Evolutionary conservation across 2,113 vertebrate species (phyloP).

Genomic region (Delphinus delphis): DNA sequence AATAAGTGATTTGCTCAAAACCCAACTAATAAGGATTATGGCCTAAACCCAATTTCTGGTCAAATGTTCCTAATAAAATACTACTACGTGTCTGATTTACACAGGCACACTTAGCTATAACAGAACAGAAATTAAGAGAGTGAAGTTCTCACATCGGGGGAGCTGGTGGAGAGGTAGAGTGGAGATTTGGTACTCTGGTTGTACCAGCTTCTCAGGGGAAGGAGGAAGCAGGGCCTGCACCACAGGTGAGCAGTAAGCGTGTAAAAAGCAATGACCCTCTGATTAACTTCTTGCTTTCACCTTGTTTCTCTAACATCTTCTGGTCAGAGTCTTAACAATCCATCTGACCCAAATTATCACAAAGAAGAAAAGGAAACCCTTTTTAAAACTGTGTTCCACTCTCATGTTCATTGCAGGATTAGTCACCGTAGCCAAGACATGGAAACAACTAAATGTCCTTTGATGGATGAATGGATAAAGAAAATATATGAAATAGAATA

Average conservation of each 20-base stretch:
- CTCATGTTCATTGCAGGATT: background rate
- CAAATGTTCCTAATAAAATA: background rate
- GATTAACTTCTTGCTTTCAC: background rate
- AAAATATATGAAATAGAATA: background rate
- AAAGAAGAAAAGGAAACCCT: background rate
- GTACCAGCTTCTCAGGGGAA: background rate
- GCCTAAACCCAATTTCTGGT: background rate
- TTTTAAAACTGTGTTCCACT: background rate
- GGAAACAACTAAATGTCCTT: background rate
- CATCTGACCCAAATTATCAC: background rate
- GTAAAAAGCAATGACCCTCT: background rate
- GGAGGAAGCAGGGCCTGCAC: background rate
- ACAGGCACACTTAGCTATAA: background rate
- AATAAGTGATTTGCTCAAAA: background rate
- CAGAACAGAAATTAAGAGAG: background rate
- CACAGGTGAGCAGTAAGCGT: rapidly evolving
- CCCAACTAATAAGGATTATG: background rate
- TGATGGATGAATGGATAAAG: background rate
- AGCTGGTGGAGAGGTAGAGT: background rate
- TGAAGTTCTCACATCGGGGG: background rate
- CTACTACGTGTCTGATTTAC: background rate
- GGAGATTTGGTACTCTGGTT: background rate
- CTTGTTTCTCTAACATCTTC: background rate
- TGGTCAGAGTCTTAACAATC: background rate
- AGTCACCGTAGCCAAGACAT: background rate